Conservation (phyloP, 2,888 invertebrate genomes). For the Andrena minutula region DNA sequence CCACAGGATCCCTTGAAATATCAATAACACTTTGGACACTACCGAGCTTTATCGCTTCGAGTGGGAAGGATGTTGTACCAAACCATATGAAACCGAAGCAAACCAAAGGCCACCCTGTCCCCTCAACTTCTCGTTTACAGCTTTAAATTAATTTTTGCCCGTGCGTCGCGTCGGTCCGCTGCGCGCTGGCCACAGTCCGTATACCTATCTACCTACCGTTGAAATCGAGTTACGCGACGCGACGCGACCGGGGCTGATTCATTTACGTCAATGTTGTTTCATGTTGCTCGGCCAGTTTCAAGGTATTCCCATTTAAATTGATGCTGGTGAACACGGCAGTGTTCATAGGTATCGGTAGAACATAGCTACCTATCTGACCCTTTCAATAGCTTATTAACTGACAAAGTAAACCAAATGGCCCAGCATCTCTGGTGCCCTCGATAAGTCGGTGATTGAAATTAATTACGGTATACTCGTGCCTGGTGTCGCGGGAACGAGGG, state of each 20-base stretch:
- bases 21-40: slow-evolving; percentile 52
- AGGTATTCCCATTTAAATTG: background rate
- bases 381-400: no score
- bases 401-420: no score
- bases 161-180: no score
- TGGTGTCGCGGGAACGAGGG: background rate
- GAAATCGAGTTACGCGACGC: slow-evolving; percentile 8
- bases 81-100: no score
- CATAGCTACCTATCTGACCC: no score
- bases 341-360: no score
- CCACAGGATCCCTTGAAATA: slow-evolving; percentile 46
- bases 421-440: no score
- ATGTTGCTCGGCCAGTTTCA: background rate
- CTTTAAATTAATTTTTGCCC: background rate
- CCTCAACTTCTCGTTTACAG: background rate
- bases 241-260: background rate
- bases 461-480: no score
- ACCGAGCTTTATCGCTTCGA: background rate
- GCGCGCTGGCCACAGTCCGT: background rate
- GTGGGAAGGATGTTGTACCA: no score
- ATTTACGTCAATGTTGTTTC: background rate
- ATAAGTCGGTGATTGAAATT: no score
- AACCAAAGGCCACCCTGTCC: no score
- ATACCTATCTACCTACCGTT: no score
- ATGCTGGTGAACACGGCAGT: background rate